A percentile compares a stretch with the other conserved stretches of the same genome.
Conservation (phyloP, 2,113 vertebrate species). For the Oplegnathus fasciatus region DNA sequence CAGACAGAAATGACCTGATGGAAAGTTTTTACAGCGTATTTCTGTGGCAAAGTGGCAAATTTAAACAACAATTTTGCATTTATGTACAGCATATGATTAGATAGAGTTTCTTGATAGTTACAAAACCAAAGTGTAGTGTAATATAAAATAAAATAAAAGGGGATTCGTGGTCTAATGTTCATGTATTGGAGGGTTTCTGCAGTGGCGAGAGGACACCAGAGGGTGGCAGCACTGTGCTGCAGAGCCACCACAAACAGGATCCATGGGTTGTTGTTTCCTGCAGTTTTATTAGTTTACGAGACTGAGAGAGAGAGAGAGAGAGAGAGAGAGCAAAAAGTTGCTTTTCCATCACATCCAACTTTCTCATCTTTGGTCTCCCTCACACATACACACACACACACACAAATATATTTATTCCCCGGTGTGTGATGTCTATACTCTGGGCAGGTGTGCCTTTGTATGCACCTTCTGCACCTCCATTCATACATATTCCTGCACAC, state of each 20-base stretch:
- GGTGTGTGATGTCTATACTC: conserved; percentile 1
- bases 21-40: neutral
- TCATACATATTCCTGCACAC: conserved; percentile 7
- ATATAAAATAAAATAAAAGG: neutral
- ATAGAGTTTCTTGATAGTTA: accelerated
- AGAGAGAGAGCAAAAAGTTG: neutral
- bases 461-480: neutral
- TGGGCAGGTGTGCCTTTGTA: neutral
- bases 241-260: conserved; percentile 16
- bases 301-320: neutral
- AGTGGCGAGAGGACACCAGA: conserved; percentile 54
- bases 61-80: neutral
- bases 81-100: neutral
- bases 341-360: neutral
- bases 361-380: neutral
- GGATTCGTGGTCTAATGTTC: accelerated
- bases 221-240: conserved; percentile 81
- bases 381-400: conserved; percentile 7
- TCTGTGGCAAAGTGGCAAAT: neutral
- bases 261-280: neutral
- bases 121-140: neutral
- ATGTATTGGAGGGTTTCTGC: conserved; percentile 2
- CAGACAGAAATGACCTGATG: neutral
- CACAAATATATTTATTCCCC: neutral
- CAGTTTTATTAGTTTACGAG: neutral